Base-by-base conservation (phyloP, 2,888 invertebrate species). In the Gastrophysa polygoni region DNA sequence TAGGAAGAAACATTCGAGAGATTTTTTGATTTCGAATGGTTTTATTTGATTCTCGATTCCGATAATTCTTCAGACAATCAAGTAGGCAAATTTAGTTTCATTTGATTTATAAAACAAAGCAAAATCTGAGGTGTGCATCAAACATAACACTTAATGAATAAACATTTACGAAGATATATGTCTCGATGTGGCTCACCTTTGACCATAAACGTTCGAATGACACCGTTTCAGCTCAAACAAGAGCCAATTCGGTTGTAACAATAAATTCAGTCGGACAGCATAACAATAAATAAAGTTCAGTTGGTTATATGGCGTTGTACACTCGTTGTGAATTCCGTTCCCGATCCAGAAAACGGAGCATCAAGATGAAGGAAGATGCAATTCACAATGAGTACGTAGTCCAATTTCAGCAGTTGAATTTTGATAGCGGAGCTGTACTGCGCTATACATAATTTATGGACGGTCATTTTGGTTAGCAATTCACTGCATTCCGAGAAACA, bases 341-440 rank as follows among this genome's bases (percentile, higher is more conserved):
- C 16, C 32, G 57, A 57, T 57, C 32, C 24, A 32, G 57, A 57
- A 56, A 57, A 57, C 47, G 48, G 34, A 57, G 57, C 57, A 57
- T 57, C 48, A 47, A 57, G 48, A 48, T 57, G 48, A 48, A 57
- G 48, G 29, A 57, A 48, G 32, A 57, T 46, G 57, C 57, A 57
- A 57, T 57, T 57, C 48, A 18, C 29, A 34, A 48, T 57, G 48
- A 57, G 47, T 48, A 57, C 54, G 54, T 43, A 43, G 38, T 54
- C 43, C 54, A 54, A 54, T 54, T 54, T 54, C 54, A 54, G 18
- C 16, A 54, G 32, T 57, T 48, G 57, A 46, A 57, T 57, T 57
- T 57, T 57, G 32, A 14, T 38, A 38, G 38, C 38, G 14, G 14
- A 14, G 14, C 14, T 14, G 38, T 38, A 38, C 24, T 5, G 38